Evolutionary conservation across 2,888 invertebrate species (phyloP).

Genomic region (Lepetodrilus schrolli): DNA sequence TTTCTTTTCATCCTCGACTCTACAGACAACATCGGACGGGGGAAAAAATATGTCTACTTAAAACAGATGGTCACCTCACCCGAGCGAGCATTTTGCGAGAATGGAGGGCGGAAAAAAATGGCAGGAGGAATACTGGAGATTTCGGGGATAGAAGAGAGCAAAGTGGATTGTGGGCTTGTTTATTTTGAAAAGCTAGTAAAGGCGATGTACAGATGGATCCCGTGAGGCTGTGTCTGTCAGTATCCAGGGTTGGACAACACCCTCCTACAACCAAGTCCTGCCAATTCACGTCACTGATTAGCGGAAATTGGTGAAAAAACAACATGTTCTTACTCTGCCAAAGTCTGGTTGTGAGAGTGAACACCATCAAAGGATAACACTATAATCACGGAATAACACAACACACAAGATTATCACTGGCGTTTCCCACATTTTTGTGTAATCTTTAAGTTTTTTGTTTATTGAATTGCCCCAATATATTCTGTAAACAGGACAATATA

Average conservation of each 20-base stretch:
- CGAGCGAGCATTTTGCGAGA: neutral
- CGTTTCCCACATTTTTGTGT: too few relatives aligned
- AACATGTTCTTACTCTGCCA: too few relatives aligned
- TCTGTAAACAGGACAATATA: too few relatives aligned
- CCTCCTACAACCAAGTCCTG: too few relatives aligned
- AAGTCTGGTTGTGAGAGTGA: too few relatives aligned
- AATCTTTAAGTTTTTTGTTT: too few relatives aligned
- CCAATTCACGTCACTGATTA: too few relatives aligned
- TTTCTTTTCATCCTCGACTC: conserved; percentile 10
- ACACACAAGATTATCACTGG: too few relatives aligned
- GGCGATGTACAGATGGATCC: conserved; percentile 13
- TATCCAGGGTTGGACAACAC: neutral
- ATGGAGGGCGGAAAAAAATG: neutral
- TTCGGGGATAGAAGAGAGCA: neutral
- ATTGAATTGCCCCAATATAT: too few relatives aligned
- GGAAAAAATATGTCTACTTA: conserved; percentile 14
- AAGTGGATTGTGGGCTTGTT: neutral
- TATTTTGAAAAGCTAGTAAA: conserved; percentile 20
- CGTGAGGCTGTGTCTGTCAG: neutral
- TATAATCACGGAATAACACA: too few relatives aligned
- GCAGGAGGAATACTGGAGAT: conserved; percentile 3
- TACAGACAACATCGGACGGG: neutral
- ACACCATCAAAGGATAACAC: too few relatives aligned
- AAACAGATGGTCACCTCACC: conserved; percentile 19
- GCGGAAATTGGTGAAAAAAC: too few relatives aligned